Evolutionary conservation across 2,113 vertebrate species (phyloP), one percentile per base, ranked within the genome.

Genomic region (Phycodurus eques): DNA sequence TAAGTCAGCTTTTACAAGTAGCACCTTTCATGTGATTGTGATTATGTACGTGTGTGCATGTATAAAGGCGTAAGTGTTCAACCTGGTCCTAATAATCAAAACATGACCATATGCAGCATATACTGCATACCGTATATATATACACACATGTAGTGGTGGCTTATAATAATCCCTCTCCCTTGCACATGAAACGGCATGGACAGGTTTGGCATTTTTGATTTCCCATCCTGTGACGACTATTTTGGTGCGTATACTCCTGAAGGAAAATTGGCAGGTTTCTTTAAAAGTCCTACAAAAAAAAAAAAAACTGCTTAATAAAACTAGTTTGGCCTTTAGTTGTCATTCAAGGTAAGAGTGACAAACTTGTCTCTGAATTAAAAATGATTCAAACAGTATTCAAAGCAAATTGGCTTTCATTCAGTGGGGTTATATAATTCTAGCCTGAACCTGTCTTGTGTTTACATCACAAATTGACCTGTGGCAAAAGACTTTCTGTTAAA

Each of bases 1-100:
- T 35, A 61, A 35, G 59, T 61, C 59, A 35, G 59, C 59, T 61
- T 61, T 61, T 35, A 17, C 59, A 61, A 61, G 59, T 61, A 33
- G 57, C 15, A 8, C 59, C 59, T 61, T 61, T 61, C 12, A 61
- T 35, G 31, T 35, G 59, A 35, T 39, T 61, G 31, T 61, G 59
- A 35, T 61, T 39, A 61, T 35, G 59, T 61, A 27, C n/a, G 31
- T 35, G 57, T 53, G 49, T 54, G 53, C 9, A 35, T 61, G 59
- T 35, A 61, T 35, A 35, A 35, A 61, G 31, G 59, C 35, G 31
- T 15, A 60, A 27, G 59, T 35, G 59, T 60, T 33, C 14, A 60
- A 60, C 14, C 49, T 53, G 15, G 15, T 33, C 59, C 59, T 17
- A 14, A 60, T 60, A 7, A 60, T 59, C 22, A 59, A 59, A 31